These are phyloP conservation scores for Heteropelma amictum DNA, from an alignment of 2,888 invertebrate species.

Conservation along the genomic window DNA sequence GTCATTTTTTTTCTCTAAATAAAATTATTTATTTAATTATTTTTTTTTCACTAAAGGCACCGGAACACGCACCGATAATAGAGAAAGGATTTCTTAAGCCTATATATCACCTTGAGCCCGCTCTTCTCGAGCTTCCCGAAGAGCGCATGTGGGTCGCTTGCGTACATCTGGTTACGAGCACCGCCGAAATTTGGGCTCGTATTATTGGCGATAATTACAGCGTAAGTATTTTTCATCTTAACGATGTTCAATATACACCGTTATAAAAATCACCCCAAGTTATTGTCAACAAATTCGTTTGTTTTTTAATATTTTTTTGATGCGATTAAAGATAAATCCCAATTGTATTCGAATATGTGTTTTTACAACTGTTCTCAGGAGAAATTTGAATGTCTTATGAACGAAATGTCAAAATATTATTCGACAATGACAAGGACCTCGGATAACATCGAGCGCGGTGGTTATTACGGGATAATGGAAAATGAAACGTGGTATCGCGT, in stretches of 20 bases:
- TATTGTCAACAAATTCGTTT: not conserved
- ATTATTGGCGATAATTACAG: constrained; percentile 83
- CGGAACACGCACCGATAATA: constrained; percentile 16
- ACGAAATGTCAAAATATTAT: constrained; percentile 77
- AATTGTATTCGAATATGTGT: not conserved
- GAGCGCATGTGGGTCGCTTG: constrained; percentile 81
- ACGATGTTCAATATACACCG: no score
- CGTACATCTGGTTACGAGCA: constrained; percentile 82
- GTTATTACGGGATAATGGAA: constrained; percentile 78
- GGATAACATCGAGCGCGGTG: constrained; percentile 68
- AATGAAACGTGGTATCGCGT: constrained; percentile 78
- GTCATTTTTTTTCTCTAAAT: not conserved
- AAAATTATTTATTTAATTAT: not conserved
- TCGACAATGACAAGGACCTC: constrained; percentile 12
- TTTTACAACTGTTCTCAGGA: constrained; percentile 71
- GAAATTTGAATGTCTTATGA: constrained; percentile 72
- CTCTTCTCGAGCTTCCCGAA: constrained; percentile 67
- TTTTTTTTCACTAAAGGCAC: constrained; percentile 26
- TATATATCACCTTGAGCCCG: constrained; percentile 60
- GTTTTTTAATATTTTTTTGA: not conserved
- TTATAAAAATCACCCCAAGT: no score
- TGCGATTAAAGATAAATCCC: not conserved
- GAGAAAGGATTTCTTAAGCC: constrained; percentile 60
- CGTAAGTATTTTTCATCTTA: constrained; percentile 79
- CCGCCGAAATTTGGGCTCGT: constrained; percentile 84